Evolutionary conservation across 2,113 vertebrate species (phyloP).

Genomic region (Morone chrysops): DNA sequence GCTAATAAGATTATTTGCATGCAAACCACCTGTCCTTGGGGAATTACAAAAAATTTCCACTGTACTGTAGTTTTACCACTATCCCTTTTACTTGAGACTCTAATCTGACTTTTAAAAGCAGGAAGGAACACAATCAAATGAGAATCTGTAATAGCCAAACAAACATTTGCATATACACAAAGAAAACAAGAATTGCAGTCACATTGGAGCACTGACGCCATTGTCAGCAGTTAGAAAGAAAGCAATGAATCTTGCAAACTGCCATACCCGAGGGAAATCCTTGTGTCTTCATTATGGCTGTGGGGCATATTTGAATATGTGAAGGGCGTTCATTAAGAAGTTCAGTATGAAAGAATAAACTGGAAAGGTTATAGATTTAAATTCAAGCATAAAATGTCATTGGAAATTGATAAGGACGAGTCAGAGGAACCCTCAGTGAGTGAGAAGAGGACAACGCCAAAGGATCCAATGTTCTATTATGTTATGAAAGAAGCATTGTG

Average conservation of each 20-base stretch:
- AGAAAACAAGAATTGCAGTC: conserved; percentile 77
- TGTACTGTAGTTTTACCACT: conserved; percentile 72
- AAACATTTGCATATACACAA: conserved; percentile 85
- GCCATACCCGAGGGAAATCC: conserved; percentile 71
- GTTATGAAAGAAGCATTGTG: not conserved
- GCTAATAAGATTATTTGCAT: conserved; percentile 85
- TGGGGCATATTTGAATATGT: conserved; percentile 76
- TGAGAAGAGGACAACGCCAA: not conserved
- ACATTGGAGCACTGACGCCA: conserved; percentile 64
- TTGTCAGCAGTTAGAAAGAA: conserved; percentile 67
- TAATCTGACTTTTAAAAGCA: conserved; percentile 83
- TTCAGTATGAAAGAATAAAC: conserved; percentile 67
- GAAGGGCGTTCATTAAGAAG: conserved; percentile 79
- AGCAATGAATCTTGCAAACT: conserved; percentile 66
- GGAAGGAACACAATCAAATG: conserved; percentile 79
- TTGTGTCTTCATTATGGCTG: conserved; percentile 77
- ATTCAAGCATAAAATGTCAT: conserved; percentile 71
- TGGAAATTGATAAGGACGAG: conserved; percentile 71
- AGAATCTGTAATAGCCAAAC: conserved; percentile 80
- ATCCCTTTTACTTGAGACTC: conserved; percentile 76
- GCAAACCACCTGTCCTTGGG: conserved; percentile 74
- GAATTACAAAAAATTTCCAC: conserved; percentile 74
- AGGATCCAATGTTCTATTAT: not conserved
- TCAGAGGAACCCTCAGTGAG: conserved; percentile 28
- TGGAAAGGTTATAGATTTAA: conserved; percentile 74